Percentiles rank a stretch among this genome's conserved stretches.
phyloP scores from a whole-genome alignment of 2,797 vertebrate genomes.

The Mormyrops attenuatus region DNA sequence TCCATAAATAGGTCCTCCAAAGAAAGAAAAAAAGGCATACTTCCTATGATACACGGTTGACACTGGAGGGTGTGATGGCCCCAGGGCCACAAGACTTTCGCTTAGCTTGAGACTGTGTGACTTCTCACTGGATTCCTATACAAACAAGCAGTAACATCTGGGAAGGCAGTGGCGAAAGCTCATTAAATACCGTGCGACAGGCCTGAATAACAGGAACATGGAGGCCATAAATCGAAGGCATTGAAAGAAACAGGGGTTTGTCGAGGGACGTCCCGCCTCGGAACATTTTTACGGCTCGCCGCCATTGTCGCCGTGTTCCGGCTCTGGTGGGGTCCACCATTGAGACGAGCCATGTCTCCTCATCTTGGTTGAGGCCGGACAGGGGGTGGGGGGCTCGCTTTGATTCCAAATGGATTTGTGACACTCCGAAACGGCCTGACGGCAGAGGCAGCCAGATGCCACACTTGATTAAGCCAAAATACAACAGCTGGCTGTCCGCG shows the following conservation, averaged over 20 bases:
- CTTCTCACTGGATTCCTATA: background rate
- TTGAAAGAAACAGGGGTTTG: conserved; percentile 28
- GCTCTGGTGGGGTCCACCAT: conserved; percentile 34
- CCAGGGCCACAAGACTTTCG: background rate
- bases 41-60: background rate
- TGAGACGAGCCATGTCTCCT: background rate
- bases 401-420: conserved; percentile 31
- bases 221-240: conserved; percentile 49
- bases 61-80: background rate
- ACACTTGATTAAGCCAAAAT: conserved; percentile 36
- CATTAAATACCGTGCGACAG: conserved; percentile 27
- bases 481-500: conserved; percentile 60
- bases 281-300: conserved; percentile 50
- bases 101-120: background rate
- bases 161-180: background rate
- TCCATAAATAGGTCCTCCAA: conserved; percentile 27
- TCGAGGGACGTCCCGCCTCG: conserved; percentile 24
- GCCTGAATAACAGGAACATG: conserved; percentile 32
- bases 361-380: conserved; percentile 11
- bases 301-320: conserved; percentile 44
- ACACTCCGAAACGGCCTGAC: conserved; percentile 16
- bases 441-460: conserved; percentile 31
- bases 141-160: background rate
- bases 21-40: background rate
- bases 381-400: background rate